phyloP scores from a whole-genome alignment of 2,113 vertebrate species.

The Eolophus roseicapilla region DNA sequence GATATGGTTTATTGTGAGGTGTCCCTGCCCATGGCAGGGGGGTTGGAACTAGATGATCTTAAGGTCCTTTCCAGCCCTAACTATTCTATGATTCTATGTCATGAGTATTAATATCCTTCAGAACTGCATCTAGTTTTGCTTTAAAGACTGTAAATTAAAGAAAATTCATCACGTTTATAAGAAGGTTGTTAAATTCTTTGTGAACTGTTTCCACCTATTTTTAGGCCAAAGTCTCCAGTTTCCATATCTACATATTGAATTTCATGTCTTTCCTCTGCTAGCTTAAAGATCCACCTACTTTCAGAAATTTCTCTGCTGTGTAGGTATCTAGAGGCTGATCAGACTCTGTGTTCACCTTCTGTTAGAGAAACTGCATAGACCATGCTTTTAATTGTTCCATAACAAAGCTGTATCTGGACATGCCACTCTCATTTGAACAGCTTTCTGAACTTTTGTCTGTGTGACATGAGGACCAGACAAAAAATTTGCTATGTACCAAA shows the following conservation, averaged over 20 bases:
- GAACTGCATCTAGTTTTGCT: background rate
- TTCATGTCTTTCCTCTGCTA: background rate
- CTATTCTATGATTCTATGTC: too few species aligned
- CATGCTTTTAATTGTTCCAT: background rate
- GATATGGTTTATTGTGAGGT: too few species aligned
- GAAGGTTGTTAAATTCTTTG: background rate
- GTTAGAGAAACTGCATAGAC: background rate
- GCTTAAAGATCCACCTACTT: background rate
- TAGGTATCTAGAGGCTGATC: background rate
- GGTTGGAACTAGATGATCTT: too few species aligned
- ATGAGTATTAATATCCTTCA: background rate
- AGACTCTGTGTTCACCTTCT: background rate
- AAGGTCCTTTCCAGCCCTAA: too few species aligned
- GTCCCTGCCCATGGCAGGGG: too few species aligned
- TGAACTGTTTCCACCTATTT: background rate
- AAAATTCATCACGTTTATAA: background rate
- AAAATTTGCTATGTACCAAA: background rate
- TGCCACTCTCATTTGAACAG: background rate
- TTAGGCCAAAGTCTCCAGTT: background rate
- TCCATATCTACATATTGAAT: background rate
- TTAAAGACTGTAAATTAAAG: background rate
- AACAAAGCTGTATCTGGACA: background rate
- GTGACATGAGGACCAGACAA: background rate
- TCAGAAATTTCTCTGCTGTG: background rate
- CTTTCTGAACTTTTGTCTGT: background rate